Conservation (phyloP, 2,113 vertebrate genomes). For the Hemiscyllium ocellatum region DNA sequence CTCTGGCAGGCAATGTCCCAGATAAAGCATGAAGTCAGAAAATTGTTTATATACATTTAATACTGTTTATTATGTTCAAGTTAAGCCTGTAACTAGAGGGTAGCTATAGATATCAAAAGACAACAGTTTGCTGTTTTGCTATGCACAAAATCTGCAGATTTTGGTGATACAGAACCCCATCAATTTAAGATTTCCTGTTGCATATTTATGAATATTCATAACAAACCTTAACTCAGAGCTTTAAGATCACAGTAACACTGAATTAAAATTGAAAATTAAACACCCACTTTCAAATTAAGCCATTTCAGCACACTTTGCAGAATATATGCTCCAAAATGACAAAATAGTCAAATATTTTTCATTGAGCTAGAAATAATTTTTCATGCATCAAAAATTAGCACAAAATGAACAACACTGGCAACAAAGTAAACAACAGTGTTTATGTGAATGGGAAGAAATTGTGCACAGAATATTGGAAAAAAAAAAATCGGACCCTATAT, state of each 20-base stretch:
- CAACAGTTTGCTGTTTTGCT: background rate
- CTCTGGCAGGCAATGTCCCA: background rate
- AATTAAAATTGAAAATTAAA: background rate
- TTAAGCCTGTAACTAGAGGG: background rate
- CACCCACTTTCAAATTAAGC: background rate
- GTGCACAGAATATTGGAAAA: background rate
- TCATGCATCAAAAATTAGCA: background rate
- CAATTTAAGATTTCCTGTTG: background rate
- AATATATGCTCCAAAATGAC: background rate
- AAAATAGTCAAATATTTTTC: background rate
- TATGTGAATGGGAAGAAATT: background rate
- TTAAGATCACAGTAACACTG: background rate
- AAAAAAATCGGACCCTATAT: background rate
- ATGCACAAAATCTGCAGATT: background rate
- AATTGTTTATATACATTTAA: background rate
- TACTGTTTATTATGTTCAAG: background rate
- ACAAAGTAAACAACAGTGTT: background rate
- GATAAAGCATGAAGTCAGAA: background rate
- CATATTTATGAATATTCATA: background rate
- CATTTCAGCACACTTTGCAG: background rate
- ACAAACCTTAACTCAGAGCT: background rate
- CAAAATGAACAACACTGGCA: background rate
- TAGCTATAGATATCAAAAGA: background rate
- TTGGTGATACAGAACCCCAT: background rate
- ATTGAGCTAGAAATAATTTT: background rate